phyloP scores from a whole-genome alignment of 1,140 invertebrate genomes.

The Rhizoglyphus robini region DNA sequence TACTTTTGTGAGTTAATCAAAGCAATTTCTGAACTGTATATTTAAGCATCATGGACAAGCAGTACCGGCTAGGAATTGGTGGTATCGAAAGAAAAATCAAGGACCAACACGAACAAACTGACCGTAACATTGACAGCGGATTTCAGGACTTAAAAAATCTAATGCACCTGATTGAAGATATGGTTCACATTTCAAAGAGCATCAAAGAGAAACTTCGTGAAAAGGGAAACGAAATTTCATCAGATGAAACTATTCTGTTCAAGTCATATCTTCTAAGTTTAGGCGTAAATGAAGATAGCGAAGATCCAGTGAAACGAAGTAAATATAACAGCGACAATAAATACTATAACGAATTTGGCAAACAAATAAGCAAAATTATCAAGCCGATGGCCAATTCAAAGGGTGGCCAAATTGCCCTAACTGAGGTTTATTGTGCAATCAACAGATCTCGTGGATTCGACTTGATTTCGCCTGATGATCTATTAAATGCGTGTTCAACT shows the following conservation, averaged over 20 bases:
- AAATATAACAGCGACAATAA: constrained; percentile 68
- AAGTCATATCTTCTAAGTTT: constrained; percentile 90
- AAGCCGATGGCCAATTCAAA: constrained; percentile 65
- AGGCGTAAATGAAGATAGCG: constrained; percentile 51
- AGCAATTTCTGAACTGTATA: no score
- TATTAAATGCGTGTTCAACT: constrained; percentile 68
- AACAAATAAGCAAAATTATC: constrained; percentile 68
- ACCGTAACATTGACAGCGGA: constrained; percentile 75
- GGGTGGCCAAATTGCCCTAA: constrained; percentile 88
- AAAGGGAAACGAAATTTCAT: constrained; percentile 85
- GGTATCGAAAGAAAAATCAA: constrained; percentile 86
- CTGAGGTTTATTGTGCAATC: constrained; percentile 90
- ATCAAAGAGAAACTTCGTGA: constrained; percentile 88
- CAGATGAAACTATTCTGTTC: constrained; percentile 91
- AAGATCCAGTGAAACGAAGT: constrained; percentile 85
- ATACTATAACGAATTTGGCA: constrained; percentile 72
- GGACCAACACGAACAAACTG: constrained; percentile 73
- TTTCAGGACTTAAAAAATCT: constrained; percentile 90
- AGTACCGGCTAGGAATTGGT: constrained; percentile 63
- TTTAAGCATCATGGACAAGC: constrained; percentile 17
- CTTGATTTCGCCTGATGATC: constrained; percentile 82
- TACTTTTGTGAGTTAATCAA: no score
- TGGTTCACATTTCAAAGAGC: constrained; percentile 79
- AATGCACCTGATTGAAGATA: constrained; percentile 92
- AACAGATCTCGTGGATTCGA: constrained; percentile 52